A percentile compares a stretch with the other conserved stretches of the same genome.
These are phyloP conservation scores for Chelon labrosus DNA, from an alignment of 2,797 vertebrate genomes.

Conservation along the genomic window DNA sequence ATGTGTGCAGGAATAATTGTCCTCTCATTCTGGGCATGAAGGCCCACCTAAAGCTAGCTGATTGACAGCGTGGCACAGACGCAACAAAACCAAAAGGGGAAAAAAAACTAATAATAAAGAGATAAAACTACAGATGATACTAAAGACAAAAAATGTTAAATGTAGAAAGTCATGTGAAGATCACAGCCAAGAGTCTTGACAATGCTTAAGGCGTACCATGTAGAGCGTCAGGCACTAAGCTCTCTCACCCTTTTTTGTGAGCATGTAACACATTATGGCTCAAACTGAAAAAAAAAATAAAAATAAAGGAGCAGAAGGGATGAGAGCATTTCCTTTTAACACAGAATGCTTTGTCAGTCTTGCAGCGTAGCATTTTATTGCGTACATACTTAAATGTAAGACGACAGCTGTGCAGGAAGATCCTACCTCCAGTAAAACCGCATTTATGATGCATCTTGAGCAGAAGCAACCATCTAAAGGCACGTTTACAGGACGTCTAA, in stretches of 20 bases:
- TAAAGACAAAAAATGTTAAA: conserved; percentile 50
- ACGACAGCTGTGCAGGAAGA: conserved; percentile 7
- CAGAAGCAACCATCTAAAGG: conserved; percentile 8
- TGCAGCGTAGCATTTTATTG: conserved; percentile 4
- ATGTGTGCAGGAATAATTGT: too few species aligned
- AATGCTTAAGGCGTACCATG: background rate
- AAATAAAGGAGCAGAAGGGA: background rate
- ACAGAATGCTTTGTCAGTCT: background rate
- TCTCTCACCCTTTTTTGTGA: background rate
- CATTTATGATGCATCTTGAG: background rate
- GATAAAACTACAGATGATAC: conserved; percentile 27
- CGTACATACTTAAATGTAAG: background rate
- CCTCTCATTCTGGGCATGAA: too few species aligned
- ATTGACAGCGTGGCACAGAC: too few species aligned
- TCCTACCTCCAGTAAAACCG: background rate
- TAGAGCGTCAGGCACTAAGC: background rate
- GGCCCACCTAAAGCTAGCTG: too few species aligned
- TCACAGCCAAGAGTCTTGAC: conserved; percentile 1
- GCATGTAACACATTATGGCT: background rate
- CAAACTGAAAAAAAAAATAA: background rate
- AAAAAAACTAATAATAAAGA: too few species aligned
- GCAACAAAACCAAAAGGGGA: too few species aligned
- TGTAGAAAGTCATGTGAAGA: conserved; percentile 58
- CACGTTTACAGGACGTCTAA: conserved; percentile 1
- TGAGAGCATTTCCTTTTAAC: background rate